Conservation (phyloP, 2,888 invertebrate species). For the Hoplodrina ambigua region DNA sequence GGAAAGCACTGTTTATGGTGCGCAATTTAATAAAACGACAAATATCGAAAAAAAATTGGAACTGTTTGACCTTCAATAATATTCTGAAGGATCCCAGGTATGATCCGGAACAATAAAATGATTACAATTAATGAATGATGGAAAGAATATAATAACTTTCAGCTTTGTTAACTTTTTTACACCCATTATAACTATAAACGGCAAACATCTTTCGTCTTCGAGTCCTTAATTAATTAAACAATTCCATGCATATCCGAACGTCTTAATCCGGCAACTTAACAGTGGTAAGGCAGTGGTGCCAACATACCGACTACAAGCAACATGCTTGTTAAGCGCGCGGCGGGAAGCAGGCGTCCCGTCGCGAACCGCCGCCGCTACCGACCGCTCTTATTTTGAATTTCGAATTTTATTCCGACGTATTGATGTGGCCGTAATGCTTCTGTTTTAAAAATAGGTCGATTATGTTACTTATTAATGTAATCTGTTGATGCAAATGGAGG, state of each 20-base stretch:
- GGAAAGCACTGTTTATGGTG: no score
- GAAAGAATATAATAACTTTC: no score
- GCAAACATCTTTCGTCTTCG: slow-evolving; percentile 2
- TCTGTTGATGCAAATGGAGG: slow-evolving; percentile 24
- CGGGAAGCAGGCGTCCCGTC: slow-evolving; percentile 66
- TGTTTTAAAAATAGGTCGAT: slow-evolving; percentile 57
- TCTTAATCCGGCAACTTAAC: slow-evolving; percentile 57
- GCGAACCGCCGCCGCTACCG: slow-evolving; percentile 70
- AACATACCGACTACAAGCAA: slow-evolving; percentile 58
- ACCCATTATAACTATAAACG: not conserved
- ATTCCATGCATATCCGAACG: slow-evolving; percentile 27
- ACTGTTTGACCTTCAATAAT: no score
- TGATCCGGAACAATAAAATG: no score
- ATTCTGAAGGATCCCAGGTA: no score
- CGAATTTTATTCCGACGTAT: slow-evolving; percentile 59
- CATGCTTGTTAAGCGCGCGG: slow-evolving; percentile 63
- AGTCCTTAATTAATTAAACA: slow-evolving; percentile 36
- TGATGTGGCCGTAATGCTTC: slow-evolving; percentile 57
- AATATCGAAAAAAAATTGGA: no score
- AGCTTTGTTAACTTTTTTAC: no score
- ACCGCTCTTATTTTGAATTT: slow-evolving; percentile 67
- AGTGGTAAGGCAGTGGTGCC: slow-evolving; percentile 55
- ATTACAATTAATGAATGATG: no score
- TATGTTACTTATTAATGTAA: slow-evolving; percentile 29
- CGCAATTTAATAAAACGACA: no score